Percentiles rank a stretch among this genome's conserved stretches.
Conservation (phyloP, 2,888 invertebrate genomes). For the Harpagoxenus sublaevis region DNA sequence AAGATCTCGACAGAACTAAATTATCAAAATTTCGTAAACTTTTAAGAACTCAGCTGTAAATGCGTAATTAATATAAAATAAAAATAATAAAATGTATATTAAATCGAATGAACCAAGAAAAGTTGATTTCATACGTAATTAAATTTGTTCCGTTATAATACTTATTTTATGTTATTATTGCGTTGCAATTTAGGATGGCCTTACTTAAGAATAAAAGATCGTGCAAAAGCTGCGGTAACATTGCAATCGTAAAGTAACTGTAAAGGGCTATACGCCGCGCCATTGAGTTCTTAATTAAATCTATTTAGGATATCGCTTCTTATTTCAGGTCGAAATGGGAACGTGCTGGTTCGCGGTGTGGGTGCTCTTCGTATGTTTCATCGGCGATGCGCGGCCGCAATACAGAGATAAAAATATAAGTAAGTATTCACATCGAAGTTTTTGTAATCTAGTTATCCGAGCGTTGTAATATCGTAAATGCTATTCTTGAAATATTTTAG, state of each 20-base stretch:
- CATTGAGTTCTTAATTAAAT: conserved; percentile 42
- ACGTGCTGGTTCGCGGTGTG: conserved; percentile 70
- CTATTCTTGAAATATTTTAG: not conserved
- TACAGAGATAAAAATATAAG: conserved; percentile 81
- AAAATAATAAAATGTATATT: not conserved
- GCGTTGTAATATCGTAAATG: not conserved
- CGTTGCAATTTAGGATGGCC: not conserved
- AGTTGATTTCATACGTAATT: not conserved
- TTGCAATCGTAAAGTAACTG: conserved; percentile 25
- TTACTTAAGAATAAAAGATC: not conserved
- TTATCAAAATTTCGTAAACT: not conserved
- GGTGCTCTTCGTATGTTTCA: conserved; percentile 72
- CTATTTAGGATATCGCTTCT: conserved; percentile 37
- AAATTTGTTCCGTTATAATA: not conserved
- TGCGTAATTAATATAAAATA: not conserved
- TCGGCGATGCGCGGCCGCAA: conserved; percentile 73
- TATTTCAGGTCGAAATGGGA: conserved; percentile 74
- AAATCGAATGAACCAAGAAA: not conserved
- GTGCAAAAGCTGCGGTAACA: not conserved
- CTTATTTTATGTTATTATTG: not conserved
- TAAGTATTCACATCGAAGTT: conserved; percentile 66
- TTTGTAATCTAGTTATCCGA: not conserved
- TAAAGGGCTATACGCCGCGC: not conserved
- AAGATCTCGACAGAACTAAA: not conserved
- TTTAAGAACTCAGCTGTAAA: not conserved